phyloP scores from a whole-genome alignment of 2,113 vertebrate genomes.

The Arenaria interpres region DNA sequence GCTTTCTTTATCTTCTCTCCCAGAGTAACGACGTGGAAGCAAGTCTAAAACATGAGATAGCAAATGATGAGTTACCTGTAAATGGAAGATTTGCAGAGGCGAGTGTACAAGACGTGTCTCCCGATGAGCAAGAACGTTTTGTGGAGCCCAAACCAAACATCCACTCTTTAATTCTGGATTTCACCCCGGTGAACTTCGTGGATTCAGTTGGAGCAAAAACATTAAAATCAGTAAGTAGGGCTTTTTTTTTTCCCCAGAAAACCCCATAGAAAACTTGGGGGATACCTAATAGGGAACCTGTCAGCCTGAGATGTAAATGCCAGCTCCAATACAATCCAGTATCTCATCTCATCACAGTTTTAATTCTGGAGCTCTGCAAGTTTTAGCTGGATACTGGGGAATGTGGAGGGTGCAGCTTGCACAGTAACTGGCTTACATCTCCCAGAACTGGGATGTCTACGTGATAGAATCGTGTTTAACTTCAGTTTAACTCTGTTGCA shows the following conservation, averaged over 20 bases:
- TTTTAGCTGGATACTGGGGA: not conserved
- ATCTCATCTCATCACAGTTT: not conserved
- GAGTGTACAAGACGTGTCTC: slow-evolving; percentile 29
- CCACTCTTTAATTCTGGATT: slow-evolving; percentile 90
- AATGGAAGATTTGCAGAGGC: slow-evolving; percentile 73
- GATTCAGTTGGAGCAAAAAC: slow-evolving; percentile 95
- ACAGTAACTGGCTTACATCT: not conserved
- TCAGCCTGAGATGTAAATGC: not conserved
- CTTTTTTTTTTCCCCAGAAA: not conserved
- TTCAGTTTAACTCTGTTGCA: slow-evolving; percentile 73
- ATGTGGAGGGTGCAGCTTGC: not conserved
- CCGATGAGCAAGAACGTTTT: slow-evolving; percentile 78
- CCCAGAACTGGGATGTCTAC: not conserved
- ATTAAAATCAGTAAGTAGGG: slow-evolving; percentile 84
- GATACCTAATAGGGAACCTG: not conserved
- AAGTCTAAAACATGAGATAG: slow-evolving; percentile 80
- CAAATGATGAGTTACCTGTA: slow-evolving; percentile 62
- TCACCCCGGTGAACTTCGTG: slow-evolving; percentile 87
- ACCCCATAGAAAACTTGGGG: not conserved
- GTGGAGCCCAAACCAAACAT: slow-evolving; percentile 71
- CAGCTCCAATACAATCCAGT: not conserved
- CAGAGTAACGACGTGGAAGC: slow-evolving; percentile 73
- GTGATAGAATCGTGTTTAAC: not conserved
- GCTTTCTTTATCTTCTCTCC: slow-evolving; percentile 8
- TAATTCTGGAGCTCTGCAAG: not conserved